Conservation (phyloP, 2,888 invertebrate species). For the Antheraea yamamai region DNA sequence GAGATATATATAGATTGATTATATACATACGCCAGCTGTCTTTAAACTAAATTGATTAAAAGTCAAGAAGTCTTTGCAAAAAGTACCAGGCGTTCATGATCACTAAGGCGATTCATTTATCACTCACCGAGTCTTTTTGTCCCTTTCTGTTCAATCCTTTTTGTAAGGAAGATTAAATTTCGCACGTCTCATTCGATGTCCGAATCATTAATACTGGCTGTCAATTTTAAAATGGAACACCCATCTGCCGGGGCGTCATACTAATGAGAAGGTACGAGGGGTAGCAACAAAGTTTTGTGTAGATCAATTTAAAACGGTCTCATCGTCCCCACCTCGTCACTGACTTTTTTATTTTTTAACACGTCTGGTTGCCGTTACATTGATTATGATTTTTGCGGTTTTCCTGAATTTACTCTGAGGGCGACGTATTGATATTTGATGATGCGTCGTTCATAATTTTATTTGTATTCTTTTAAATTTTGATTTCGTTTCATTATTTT, state of each 20-base stretch:
- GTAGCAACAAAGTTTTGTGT: constrained; percentile 24
- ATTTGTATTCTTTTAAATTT: background rate
- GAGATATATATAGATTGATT: no score
- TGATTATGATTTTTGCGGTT: constrained; percentile 75
- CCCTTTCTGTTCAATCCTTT: constrained; percentile 76
- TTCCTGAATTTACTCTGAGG: constrained; percentile 50
- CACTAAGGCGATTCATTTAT: constrained; percentile 68
- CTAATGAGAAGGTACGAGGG: background rate
- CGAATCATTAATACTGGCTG: constrained; percentile 74
- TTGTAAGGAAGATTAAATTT: constrained; percentile 79
- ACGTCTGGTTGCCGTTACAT: constrained; percentile 73
- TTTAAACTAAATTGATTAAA: constrained; percentile 11
- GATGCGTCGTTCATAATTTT: constrained; percentile 34
- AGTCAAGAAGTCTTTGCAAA: constrained; percentile 39
- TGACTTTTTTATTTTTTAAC: constrained; percentile 58
- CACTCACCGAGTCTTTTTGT: constrained; percentile 70
- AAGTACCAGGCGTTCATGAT: constrained; percentile 54
- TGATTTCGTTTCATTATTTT: background rate
- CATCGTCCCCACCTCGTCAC: constrained; percentile 62
- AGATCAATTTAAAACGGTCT: constrained; percentile 45
- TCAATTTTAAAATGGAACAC: constrained; percentile 18
- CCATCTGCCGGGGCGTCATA: constrained; percentile 4
- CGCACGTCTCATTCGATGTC: constrained; percentile 67
- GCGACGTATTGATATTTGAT: constrained; percentile 62
- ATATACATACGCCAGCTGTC: background rate